Percentiles rank a stretch among this genome's conserved stretches.
These are phyloP conservation scores for Ciconia maguari DNA, from an alignment of 2,113 vertebrate species.

Conservation along the genomic window DNA sequence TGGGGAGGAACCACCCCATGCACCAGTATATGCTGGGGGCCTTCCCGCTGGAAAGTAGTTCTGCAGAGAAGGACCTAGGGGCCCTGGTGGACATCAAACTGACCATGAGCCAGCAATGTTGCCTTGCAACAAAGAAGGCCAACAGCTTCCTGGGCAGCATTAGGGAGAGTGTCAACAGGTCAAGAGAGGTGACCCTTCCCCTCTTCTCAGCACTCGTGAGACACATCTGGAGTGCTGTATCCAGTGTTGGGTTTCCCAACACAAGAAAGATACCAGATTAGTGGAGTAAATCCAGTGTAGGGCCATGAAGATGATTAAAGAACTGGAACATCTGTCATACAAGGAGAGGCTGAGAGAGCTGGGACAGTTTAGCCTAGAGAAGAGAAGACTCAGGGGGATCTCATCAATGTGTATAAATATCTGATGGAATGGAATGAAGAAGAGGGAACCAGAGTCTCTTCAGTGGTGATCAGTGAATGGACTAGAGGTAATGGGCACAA, in stretches of 20 bases:
- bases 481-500: background rate
- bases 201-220: background rate
- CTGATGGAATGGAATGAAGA: background rate
- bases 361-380: background rate
- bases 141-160: background rate
- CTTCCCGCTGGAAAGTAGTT: background rate
- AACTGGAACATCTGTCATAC: background rate
- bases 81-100: background rate
- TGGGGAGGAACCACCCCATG: background rate
- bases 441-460: background rate
- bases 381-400: background rate
- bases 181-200: background rate
- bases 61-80: background rate
- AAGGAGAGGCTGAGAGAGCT: background rate
- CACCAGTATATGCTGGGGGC: too few relatives aligned
- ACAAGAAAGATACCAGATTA: background rate
- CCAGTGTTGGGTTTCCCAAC: background rate
- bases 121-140: background rate
- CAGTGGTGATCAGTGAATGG: background rate
- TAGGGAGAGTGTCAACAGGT: background rate
- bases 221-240: background rate
- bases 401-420: background rate
- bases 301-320: background rate
- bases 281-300: background rate
- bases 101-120: background rate